Base-by-base conservation (phyloP, 37 sponge, comb jelly and placozoan species). In the Spongia lamella region DNA sequence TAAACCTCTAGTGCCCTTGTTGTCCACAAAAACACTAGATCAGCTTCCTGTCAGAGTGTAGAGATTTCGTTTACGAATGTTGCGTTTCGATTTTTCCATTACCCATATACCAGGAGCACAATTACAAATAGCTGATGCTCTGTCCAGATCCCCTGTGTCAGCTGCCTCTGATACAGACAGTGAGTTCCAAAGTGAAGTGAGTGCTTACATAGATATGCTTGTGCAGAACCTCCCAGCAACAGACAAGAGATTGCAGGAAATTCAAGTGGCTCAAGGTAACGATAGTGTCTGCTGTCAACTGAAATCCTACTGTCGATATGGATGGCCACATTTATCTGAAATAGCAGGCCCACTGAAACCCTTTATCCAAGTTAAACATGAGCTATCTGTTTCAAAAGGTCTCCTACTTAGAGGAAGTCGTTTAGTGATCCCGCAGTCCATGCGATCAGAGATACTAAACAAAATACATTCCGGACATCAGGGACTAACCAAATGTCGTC, bases 1-100 rank as follows among this genome's bases (percentile, higher is more conserved):
- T 43, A 81, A 81, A 64, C 82, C 82, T 7, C 61, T 81, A 43
- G 82, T 81, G 9, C 64, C 63, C 16, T 50, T 81, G n/a, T 35
- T 81, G 16, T 36, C 53, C 17, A 34, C 73, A 21, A 81, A 81
- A 54, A n/a, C 17, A 17, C 55, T 81, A 13, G 81, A 81, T 57
- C 30, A 19, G 27, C 43, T 81, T 20, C 81, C 81, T 47, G 35
- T 22, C 16, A 38, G 64, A 20, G 72, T 71, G 15, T 72, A 63
- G 16, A 26, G 81, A 11, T 80, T 80, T 36, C 52, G 63, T 58
- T 30, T 80, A 13, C 51, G 61, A 20, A 51, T 80, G 53, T 60
- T 70, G 72, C 33, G 72, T 29, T 80, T 70, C 53, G 14, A 70
- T 19, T 80, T 61, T 52, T 25, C 50, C 20, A 69, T 81, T 47